Evolutionary conservation across 1,140 invertebrate species (phyloP), one percentile per base, ranked within the genome.

Genomic region (Coenobita brevimanus): DNA sequence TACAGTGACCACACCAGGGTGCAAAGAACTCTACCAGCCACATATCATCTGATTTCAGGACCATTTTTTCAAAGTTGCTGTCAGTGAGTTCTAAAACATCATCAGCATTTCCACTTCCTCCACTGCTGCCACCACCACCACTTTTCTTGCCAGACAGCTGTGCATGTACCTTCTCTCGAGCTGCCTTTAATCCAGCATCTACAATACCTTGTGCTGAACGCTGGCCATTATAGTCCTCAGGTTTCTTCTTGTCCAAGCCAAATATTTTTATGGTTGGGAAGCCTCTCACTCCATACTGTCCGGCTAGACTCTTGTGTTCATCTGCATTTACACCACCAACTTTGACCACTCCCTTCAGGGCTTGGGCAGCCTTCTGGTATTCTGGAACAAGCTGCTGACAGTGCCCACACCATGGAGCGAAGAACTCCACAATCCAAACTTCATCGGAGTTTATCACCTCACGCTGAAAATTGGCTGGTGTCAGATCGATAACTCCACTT

Each of bases 231-330:
- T 96, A 99, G 91, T 98, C 97, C 81, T 95, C 95, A 3, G 98
- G 97, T 87, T 96, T 96, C 69, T 95, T 95, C 92, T 99, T 99
- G 92, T 97, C 95, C 0, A 94, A 92, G 2, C 96, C 96, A 92
- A 99, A 99, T 17, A 99, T 96, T 93, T 99, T 99, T 85, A 99
- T 96, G 0, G 98, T 99, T 27, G 99, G 99, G 92, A 99, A 99
- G 81, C 99, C 98, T 91, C 94, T 93, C 64, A 99, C 95, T 78
- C 95, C 95, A 94, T 95, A 99, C 91, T 96, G 95, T 33, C 95
- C 94, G 33, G 95, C 96, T 21, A 99, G 92, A 24, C 96, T 95
- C 91, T 96, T 96, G 91, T 99, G 96, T 36, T 97, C 95, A 93
- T 99, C 98, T 24, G 96, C 97, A 94, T 99, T 96, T 0, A 99